Base-by-base conservation (phyloP, 2,113 vertebrate genomes). In the Gallinago paraguaiae region DNA sequence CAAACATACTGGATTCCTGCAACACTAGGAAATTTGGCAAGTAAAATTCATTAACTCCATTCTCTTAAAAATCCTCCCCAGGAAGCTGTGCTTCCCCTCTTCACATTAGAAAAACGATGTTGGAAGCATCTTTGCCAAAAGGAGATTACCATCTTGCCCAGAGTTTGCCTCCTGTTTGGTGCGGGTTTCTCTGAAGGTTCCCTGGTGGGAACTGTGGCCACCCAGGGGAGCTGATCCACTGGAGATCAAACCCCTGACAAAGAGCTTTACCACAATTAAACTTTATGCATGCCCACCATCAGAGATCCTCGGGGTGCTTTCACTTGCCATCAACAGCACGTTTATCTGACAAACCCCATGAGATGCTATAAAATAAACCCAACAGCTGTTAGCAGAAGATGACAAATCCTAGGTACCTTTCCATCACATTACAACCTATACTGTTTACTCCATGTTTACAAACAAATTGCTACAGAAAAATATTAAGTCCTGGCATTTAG, bases 381-480 rank as follows among this genome's bases (percentile, higher is more conserved):
- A 96, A 79, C 83, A 96, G 92, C 87, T 92, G 79, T 78, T 92
- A 94, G 61, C 67, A 96, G 94, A 91, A 90, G 94, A 94, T 95
- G 95, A 97, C 92, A 96, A 95, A 96, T 97, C 81, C 95, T 95
- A 63, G 84, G 79, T 61, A 95, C 82, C 69, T 97, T 97, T 94
- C 93, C 92, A 86, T 96, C 91, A 96, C 89, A 39, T 82, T 94
- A 77, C 61, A 95, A 96, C 89, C 92, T 95, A 64, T 87, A 59
- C 75, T 59, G 63, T 92, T 96, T 96, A 65, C 69, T 97, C 90
- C 28, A 5, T 96, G 94, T 97, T 97, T 97, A 97, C 92, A 97
- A 98, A 98, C 70, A 97, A 94, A 95, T 90, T 94, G 90, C 91
- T 96, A 77, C 65, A 90, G 94, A 96, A 91, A 97, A 97, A 96